Evolutionary conservation across 2,888 invertebrate genomes (phyloP).

Genomic region (Trichogramma dendrolimi): DNA sequence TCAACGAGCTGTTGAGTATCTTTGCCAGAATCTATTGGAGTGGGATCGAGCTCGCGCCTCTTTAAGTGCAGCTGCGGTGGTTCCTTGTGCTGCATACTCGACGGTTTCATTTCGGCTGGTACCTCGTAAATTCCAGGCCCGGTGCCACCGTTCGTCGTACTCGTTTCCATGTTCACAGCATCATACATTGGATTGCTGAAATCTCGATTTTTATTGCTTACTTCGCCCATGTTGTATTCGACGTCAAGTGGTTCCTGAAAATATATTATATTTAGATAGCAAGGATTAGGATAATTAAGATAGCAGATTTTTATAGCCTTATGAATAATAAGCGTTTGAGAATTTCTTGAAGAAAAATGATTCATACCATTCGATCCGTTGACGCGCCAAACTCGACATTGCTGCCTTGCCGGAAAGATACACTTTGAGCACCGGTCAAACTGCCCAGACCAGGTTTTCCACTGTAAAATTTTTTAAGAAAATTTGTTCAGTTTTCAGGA

Average conservation of each 20-base stretch:
- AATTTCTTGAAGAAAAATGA: background rate
- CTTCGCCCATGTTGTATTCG: conserved; percentile 75
- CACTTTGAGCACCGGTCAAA: conserved; percentile 81
- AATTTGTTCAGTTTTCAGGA: background rate
- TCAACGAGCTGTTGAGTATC: conserved; percentile 87
- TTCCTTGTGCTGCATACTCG: conserved; percentile 74
- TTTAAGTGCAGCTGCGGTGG: conserved; percentile 70
- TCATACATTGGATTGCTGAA: conserved; percentile 99
- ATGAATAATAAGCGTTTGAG: background rate
- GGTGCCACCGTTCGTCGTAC: background rate
- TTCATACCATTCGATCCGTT: conserved; percentile 51
- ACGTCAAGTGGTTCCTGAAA: conserved; percentile 65
- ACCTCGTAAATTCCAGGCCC: conserved; percentile 70
- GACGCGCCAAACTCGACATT: conserved; percentile 81
- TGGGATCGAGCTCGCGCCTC: conserved; percentile 78
- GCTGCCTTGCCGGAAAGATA: conserved; percentile 88
- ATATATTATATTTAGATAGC: background rate
- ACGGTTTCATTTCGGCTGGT: conserved; percentile 74
- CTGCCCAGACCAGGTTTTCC: conserved; percentile 78
- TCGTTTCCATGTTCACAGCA: conserved; percentile 67
- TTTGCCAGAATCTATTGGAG: conserved; percentile 78
- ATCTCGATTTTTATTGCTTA: conserved; percentile 77
- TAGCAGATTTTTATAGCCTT: too few relatives aligned
- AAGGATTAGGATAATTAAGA: background rate
- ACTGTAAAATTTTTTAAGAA: conserved; percentile 51